Conservation (phyloP, 2,797 vertebrate genomes). For the Acestrorhynchus altus region DNA sequence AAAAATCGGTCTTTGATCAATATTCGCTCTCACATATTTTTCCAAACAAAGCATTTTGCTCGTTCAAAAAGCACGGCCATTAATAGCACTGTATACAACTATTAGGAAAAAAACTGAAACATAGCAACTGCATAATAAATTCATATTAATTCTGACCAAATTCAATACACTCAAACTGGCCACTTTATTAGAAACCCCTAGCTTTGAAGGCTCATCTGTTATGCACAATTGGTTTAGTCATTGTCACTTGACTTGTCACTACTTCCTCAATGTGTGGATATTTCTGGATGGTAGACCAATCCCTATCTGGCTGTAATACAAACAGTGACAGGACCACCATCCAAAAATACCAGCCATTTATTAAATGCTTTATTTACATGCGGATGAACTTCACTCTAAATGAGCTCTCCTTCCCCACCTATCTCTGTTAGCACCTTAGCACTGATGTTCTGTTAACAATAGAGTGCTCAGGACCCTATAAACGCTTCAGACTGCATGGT, state of each 20-base stretch:
- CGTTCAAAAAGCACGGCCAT: neutral
- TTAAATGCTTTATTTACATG: no score
- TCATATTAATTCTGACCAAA: conserved; percentile 4
- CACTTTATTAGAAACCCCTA: conserved; percentile 18
- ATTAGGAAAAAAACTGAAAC: neutral
- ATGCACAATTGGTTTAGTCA: no score
- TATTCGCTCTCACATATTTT: neutral
- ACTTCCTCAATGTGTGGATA: no score
- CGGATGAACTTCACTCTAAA: neutral
- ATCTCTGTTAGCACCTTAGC: neutral
- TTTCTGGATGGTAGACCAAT: no score
- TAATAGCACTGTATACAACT: neutral
- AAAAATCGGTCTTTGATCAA: neutral
- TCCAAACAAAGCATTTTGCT: conserved; percentile 9
- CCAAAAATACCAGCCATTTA: no score
- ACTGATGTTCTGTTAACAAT: conserved; percentile 34
- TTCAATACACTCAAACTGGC: neutral
- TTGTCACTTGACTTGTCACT: no score
- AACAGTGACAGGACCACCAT: no score
- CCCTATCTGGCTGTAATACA: no score
- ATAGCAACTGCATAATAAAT: conserved; percentile 2
- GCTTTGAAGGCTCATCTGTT: no score
- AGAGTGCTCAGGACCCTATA: conserved; percentile 5
- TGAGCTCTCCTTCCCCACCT: conserved; percentile 10
- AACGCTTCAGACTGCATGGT: conserved; percentile 10